These are phyloP conservation scores for Cosmopolites sordidus DNA, from an alignment of 2,888 invertebrate species.

Conservation along the genomic window DNA sequence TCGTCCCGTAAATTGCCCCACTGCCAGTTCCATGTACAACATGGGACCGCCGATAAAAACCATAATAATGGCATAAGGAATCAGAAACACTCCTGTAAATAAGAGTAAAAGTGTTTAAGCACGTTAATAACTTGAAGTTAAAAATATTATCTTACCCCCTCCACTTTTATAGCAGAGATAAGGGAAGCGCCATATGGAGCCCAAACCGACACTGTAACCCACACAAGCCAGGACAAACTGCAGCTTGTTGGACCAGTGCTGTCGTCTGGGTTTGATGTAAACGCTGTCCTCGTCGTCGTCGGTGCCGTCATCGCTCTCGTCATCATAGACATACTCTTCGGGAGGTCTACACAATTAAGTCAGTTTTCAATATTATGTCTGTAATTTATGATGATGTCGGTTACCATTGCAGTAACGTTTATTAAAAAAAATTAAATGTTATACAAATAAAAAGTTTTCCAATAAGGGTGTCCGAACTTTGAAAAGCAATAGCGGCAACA, in stretches of 20 bases:
- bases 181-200: slow-evolving; percentile 90
- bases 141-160: slow-evolving; percentile 59
- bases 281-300: slow-evolving; percentile 67
- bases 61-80: slow-evolving; percentile 91
- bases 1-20: slow-evolving; percentile 88
- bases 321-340: slow-evolving; percentile 69
- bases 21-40: slow-evolving; percentile 89
- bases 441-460: too few relatives aligned
- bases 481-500: too few relatives aligned
- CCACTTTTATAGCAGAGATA: slow-evolving; percentile 89
- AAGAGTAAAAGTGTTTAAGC: neutral
- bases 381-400: too few relatives aligned
- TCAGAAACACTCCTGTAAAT: slow-evolving; percentile 83
- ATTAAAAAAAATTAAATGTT: too few relatives aligned
- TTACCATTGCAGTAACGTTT: too few relatives aligned
- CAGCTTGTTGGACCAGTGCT: slow-evolving; percentile 84
- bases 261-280: slow-evolving; percentile 70
- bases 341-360: slow-evolving; percentile 67
- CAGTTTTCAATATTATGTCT: too few relatives aligned
- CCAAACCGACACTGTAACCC: slow-evolving; percentile 84
- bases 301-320: slow-evolving; percentile 69
- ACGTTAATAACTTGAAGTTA: too few relatives aligned
- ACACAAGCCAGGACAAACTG: slow-evolving; percentile 87
- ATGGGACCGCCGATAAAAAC: slow-evolving; percentile 86
- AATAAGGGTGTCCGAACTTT: too few relatives aligned